Conservation (phyloP, 2,888 invertebrate genomes). For the Drosophila sordidapex region DNA sequence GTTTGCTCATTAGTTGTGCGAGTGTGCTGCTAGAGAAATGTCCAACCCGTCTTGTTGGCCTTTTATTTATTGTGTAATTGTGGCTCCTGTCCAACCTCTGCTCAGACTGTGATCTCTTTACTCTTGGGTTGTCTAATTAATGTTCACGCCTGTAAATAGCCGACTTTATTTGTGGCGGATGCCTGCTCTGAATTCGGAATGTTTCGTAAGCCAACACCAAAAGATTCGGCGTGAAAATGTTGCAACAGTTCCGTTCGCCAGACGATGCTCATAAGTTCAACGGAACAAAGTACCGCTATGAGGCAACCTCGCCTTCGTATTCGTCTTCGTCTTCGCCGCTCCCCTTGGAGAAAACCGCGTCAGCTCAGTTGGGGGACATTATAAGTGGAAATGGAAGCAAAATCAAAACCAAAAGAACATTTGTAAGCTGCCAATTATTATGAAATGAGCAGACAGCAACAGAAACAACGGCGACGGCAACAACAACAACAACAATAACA, state of each 20-base stretch:
- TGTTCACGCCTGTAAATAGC: constrained; percentile 72
- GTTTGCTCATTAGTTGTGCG: constrained; percentile 67
- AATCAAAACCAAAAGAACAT: constrained; percentile 74
- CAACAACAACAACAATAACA: neutral
- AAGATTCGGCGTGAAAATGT: constrained; percentile 57
- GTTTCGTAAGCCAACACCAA: constrained; percentile 3
- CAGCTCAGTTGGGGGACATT: constrained; percentile 36
- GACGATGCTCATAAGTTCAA: constrained; percentile 59
- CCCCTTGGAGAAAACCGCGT: constrained; percentile 48
- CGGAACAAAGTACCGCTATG: constrained; percentile 72
- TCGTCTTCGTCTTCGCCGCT: neutral
- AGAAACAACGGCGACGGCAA: constrained; percentile 8
- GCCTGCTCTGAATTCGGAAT: constrained; percentile 56
- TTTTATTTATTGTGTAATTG: constrained; percentile 64
- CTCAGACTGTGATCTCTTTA: constrained; percentile 22
- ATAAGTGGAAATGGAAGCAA: constrained; percentile 49
- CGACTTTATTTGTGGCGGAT: constrained; percentile 70
- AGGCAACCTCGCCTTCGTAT: constrained; percentile 1
- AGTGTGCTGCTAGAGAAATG: constrained; percentile 18
- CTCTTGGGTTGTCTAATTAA: constrained; percentile 69
- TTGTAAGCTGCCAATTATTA: constrained; percentile 78
- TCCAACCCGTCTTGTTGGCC: constrained; percentile 27
- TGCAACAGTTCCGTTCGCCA: constrained; percentile 32
- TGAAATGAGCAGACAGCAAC: constrained; percentile 62
- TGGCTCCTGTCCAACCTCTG: constrained; percentile 47